phyloP scores from a whole-genome alignment of 1,140 invertebrate genomes.

The Archegozetes longisetosus region DNA sequence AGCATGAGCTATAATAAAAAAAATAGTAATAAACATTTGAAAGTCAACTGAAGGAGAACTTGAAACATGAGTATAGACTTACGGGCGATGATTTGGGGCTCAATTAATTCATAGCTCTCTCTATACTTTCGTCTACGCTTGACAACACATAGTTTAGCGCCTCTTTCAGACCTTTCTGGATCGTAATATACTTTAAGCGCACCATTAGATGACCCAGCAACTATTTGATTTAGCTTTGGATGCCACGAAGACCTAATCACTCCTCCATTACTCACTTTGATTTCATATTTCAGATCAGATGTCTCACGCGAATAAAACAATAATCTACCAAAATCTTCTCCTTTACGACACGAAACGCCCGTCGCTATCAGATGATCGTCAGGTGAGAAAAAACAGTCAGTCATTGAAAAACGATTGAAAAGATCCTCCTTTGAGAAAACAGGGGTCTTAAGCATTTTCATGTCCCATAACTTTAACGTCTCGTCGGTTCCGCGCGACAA shows the following conservation, averaged over 20 bases:
- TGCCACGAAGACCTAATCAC: conserved; percentile 87
- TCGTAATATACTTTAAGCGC: conserved; percentile 80
- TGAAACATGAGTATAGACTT: conserved; percentile 21
- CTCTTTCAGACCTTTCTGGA: conserved; percentile 55
- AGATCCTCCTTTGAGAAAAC: conserved; percentile 39
- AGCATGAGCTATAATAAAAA: conserved; percentile 50
- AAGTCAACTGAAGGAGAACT: background rate
- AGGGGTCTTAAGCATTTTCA: conserved; percentile 62
- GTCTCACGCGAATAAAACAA: conserved; percentile 64
- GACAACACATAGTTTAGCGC: conserved; percentile 74
- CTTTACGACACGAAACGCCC: conserved; percentile 54
- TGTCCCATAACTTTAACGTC: conserved; percentile 87
- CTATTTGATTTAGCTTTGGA: conserved; percentile 89
- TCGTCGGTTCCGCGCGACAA: conserved; percentile 76
- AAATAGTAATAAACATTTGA: conserved; percentile 7
- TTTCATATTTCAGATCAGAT: conserved; percentile 38
- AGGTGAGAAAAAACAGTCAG: conserved; percentile 85
- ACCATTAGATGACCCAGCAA: conserved; percentile 82
- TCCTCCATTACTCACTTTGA: conserved; percentile 53
- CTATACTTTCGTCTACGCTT: conserved; percentile 47
- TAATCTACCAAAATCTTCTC: conserved; percentile 51
- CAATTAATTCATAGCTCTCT: conserved; percentile 56
- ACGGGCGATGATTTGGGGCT: conserved; percentile 87
- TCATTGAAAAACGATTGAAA: conserved; percentile 60
- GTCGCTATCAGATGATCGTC: conserved; percentile 78